Conservation (phyloP, 2,113 vertebrate genomes). For the Heliornis fulica region DNA sequence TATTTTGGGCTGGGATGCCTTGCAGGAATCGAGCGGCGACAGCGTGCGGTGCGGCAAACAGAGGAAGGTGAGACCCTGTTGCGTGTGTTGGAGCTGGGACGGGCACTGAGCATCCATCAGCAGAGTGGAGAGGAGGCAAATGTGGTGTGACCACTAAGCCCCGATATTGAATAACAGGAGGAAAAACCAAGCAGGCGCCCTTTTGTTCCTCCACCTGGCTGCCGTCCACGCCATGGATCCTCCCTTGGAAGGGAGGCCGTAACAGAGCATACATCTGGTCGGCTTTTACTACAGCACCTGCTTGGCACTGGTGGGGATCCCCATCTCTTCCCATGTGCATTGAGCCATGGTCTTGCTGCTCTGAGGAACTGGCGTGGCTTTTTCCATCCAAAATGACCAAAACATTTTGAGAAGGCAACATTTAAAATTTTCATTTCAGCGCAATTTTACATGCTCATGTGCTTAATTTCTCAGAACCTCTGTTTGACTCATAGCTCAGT, state of each 20-base stretch:
- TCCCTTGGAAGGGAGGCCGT: slow-evolving; percentile 1
- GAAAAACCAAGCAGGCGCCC: background rate
- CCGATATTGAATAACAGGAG: background rate
- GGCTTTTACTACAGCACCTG: background rate
- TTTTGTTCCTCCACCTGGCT: slow-evolving; percentile 55
- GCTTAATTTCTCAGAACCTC: background rate
- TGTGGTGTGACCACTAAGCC: background rate
- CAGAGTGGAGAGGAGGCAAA: background rate
- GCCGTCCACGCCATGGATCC: background rate
- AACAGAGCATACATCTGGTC: background rate
- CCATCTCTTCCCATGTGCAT: background rate
- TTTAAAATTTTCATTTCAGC: background rate
- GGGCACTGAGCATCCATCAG: background rate
- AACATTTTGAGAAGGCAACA: background rate
- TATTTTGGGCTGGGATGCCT: background rate
- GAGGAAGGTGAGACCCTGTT: background rate
- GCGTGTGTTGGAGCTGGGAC: background rate
- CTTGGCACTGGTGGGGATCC: background rate
- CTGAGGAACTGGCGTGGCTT: rapidly evolving
- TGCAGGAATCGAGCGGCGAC: background rate
- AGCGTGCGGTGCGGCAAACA: background rate
- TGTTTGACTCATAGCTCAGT: background rate
- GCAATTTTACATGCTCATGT: background rate
- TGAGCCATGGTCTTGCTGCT: background rate
- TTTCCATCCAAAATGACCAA: background rate